Evolutionary conservation across 2,113 vertebrate species (phyloP).

Genomic region (Corvus cornix): DNA sequence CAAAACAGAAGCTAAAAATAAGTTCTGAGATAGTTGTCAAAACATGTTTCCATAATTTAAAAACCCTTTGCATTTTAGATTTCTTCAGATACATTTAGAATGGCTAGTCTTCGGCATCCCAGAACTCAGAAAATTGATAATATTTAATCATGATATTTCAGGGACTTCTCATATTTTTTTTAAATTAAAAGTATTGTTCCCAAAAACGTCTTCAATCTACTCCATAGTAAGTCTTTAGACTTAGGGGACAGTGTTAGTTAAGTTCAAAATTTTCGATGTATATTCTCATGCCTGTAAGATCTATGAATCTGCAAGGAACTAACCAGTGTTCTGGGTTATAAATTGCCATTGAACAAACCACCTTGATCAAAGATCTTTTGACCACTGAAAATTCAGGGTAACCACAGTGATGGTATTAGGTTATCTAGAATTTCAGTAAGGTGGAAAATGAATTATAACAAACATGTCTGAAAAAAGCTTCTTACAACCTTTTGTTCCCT

Average conservation of each 20-base stretch:
- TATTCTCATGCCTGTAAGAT: neutral
- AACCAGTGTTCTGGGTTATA: neutral
- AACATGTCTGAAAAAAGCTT: neutral
- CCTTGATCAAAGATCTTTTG: neutral
- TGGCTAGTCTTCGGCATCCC: neutral
- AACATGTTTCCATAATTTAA: neutral
- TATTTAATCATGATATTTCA: neutral
- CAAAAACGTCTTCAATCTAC: neutral
- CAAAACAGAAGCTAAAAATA: neutral
- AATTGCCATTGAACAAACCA: neutral
- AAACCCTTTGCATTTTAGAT: neutral
- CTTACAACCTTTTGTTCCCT: neutral
- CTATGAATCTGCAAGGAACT: neutral
- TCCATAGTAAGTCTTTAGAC: neutral
- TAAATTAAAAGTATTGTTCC: neutral
- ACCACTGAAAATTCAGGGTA: conserved; percentile 16
- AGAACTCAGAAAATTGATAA: neutral
- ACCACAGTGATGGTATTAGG: neutral
- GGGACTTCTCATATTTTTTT: neutral
- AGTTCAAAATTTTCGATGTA: neutral
- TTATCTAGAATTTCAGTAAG: neutral
- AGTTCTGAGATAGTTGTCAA: neutral
- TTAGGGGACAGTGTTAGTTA: neutral
- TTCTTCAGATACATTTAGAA: neutral
- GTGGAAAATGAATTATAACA: neutral